These are phyloP conservation scores for Villa cingulata DNA, from an alignment of 2,888 invertebrate genomes.

Conservation along the genomic window DNA sequence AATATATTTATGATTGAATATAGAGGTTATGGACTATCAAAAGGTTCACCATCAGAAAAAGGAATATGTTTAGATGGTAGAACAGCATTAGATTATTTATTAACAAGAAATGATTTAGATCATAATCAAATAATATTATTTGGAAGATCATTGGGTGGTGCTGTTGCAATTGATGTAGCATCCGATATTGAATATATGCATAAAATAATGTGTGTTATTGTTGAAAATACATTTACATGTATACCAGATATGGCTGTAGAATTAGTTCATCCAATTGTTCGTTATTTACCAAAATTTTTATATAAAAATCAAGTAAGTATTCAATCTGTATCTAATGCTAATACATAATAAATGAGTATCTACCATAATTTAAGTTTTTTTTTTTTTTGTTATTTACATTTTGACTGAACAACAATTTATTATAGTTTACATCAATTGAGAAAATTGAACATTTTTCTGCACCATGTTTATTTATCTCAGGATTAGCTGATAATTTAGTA, in stretches of 20 bases:
- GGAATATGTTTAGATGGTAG: constrained; percentile 80
- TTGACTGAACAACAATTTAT: constrained; percentile 17
- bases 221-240: constrained; percentile 92
- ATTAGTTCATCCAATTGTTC: constrained; percentile 46
- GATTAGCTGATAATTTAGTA: constrained; percentile 72
- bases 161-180: constrained; percentile 79
- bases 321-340: not conserved
- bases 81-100: constrained; percentile 73
- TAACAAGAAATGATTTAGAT: constrained; percentile 70
- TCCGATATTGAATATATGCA: constrained; percentile 59
- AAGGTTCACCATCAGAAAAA: constrained; percentile 73
- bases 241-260: constrained; percentile 85
- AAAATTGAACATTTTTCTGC: constrained; percentile 61
- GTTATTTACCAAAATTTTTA: constrained; percentile 67
- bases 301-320: constrained; percentile 80
- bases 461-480: constrained; percentile 79
- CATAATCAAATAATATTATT: constrained; percentile 73
- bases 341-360: not conserved
- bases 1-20: constrained; percentile 91
- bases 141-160: constrained; percentile 77
- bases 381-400: not conserved
- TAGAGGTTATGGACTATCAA: constrained; percentile 84
- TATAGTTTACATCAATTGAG: constrained; percentile 56
- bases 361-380: not conserved
- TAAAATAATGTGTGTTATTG: constrained; percentile 72